Evolutionary conservation across 1,140 invertebrate species (phyloP).

Genomic region (Homalodisca vitripennis): DNA sequence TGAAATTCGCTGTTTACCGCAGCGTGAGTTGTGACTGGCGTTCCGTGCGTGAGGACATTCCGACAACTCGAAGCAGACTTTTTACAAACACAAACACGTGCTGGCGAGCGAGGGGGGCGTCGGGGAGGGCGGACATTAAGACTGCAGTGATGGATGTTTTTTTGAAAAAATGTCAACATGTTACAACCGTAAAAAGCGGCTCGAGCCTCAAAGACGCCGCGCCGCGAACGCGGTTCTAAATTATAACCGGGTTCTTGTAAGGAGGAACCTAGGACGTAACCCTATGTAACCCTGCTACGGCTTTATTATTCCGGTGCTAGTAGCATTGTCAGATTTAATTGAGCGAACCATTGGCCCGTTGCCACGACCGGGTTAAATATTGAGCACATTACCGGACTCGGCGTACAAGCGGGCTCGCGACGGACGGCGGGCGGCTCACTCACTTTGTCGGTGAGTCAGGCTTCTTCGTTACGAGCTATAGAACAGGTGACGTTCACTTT

Average conservation of each 20-base stretch:
- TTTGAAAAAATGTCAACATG: constrained; percentile 31
- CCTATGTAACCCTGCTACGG: background rate
- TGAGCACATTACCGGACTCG: too few relatives aligned
- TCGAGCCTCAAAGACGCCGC: constrained; percentile 14
- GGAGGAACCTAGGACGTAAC: background rate
- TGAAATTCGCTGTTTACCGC: constrained; percentile 9
- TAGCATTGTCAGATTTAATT: constrained; percentile 13
- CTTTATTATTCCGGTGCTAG: constrained; percentile 22
- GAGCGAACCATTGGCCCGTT: constrained; percentile 5
- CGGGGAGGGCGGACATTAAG: constrained; percentile 19
- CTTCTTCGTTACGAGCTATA: too few relatives aligned
- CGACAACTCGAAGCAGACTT: constrained; percentile 15
- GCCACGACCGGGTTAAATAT: background rate
- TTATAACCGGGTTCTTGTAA: constrained; percentile 28
- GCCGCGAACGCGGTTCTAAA: constrained; percentile 5
- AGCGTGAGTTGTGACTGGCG: background rate
- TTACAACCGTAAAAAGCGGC: constrained; percentile 29
- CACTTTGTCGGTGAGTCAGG: too few relatives aligned
- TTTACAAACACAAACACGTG: constrained; percentile 27
- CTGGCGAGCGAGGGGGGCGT: background rate
- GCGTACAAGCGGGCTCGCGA: too few relatives aligned
- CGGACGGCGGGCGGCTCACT: too few relatives aligned
- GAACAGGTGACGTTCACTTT: too few relatives aligned
- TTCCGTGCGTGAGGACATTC: constrained; percentile 19
- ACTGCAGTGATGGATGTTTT: constrained; percentile 22